Evolutionary conservation across 1,140 invertebrate species (phyloP), one percentile per base, ranked within the genome.

Genomic region (Sycophila sp.): DNA sequence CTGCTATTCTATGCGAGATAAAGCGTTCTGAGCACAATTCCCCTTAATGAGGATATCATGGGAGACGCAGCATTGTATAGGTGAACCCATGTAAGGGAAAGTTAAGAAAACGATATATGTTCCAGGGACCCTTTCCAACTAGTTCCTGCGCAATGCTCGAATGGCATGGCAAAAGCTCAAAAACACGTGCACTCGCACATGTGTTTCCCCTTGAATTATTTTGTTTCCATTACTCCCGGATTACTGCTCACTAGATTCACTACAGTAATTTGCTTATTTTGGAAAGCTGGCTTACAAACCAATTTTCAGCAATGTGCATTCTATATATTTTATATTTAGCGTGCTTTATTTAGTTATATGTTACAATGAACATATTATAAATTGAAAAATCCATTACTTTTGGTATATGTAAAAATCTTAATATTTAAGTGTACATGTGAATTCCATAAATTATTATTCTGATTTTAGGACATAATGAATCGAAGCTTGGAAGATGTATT

Each of bases 31-130:
- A 36, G 45, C 19, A 62, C 56, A 69, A 69, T 69, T 45, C 45
- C 28, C 67, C 67, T 49, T 69, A 69, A 69, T 62, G 45, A 69
- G 67, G 34, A 19, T 69, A 69, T 69, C 67, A 68, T 68, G 42
- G 24, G 7, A 17, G 17, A 68, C 59, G 55, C 58, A 47, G 40
- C 40, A 30, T n/a, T 19, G 4, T 34, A 22, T 24, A 10, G 15
- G 28, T 38, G 26, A 0, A 4, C 38, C 22, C 0, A 42, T 32
- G 30, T 45, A 60, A n/a, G 55, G 22, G 34, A 66, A 66, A 66
- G 63, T 66, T 66, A n/a, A 15, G 53, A 58, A 58, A 58, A 58
- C 40, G 17, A 17, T 13, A 67, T 47, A 30, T 53, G 40, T 24
- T 65, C 6, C 19, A 19, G 26, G 13, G 62, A 64, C 19, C 47